Evolutionary conservation across 2,797 vertebrate species (phyloP), one percentile per base, ranked within the genome.

Genomic region (Centroberyx gerrardi): DNA sequence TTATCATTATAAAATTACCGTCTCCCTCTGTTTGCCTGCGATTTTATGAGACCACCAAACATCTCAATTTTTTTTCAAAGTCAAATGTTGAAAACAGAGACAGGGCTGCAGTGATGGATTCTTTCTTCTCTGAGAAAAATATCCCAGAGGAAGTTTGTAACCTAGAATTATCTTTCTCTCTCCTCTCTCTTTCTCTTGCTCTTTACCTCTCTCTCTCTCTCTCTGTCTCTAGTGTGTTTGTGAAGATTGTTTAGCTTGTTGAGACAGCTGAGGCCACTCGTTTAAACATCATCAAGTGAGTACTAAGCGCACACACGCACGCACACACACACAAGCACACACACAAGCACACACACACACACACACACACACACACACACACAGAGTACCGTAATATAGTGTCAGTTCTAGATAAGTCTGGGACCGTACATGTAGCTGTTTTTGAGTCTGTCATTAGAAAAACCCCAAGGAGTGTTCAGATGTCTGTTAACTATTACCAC

Each of bases 41-140:
- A 89, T 90, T 92, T 94, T 91, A 94, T 78, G 81, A 93, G 90
- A 88, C 88, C 87, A 91, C 90, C 85, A 91, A 87, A 92, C 84
- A 83, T 90, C 83, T 85, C 55, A 51, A 66, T 66, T 75, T 74
- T 53, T 79, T 75, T 49, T 72, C 29, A 7, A 18, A 62, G 62
- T 46, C 59, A 73, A 84, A 87, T 61, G 72, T 70, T 72, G 33
- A 61, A 65, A 61, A 69, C 49, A 49, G 66, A 72, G 51, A 55
- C 3, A 64, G 18, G 42, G 55, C 66, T 76, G n/a, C 27, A 77
- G 86, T 90, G 85, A 91, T 84, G 81, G 78, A 85, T 87, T 87
- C 78, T 87, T 84, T 87, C 78, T 86, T 85, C 77, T 72, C 76
- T 53, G 80, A 82, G 81, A 87, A 92, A 91, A 93, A 94, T 87